A percentile compares a stretch with the other conserved stretches of the same genome.
phyloP scores from a whole-genome alignment of 2,797 vertebrate genomes.

The Molossus alvarezi region DNA sequence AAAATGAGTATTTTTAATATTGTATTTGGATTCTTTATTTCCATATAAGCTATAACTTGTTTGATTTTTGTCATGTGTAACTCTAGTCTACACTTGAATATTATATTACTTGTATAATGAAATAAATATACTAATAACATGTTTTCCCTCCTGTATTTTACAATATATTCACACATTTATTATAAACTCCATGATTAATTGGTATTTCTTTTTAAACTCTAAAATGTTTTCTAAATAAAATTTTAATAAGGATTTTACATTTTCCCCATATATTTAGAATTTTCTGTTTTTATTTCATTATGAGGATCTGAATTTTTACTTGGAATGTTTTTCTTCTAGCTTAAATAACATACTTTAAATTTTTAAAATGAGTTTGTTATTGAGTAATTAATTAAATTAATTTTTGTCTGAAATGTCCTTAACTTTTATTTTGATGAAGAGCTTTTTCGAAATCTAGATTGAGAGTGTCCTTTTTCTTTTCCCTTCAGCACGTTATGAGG shows the following conservation, averaged over 20 bases:
- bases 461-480: too few relatives aligned
- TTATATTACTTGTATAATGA: neutral
- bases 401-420: too few relatives aligned
- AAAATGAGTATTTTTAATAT: neutral
- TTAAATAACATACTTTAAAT: neutral
- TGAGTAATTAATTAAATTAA: too few relatives aligned
- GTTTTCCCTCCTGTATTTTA: neutral
- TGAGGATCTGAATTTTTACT: neutral
- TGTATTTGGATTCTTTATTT: neutral
- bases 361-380: too few relatives aligned
- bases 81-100: neutral
- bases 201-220: neutral
- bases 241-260: neutral
- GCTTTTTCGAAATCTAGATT: too few relatives aligned
- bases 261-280: neutral
- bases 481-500: too few relatives aligned
- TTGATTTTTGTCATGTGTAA: neutral
- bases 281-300: neutral
- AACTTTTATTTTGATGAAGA: too few relatives aligned
- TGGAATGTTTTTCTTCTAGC: neutral
- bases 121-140: too few relatives aligned
- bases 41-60: neutral
- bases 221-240: neutral
- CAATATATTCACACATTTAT: neutral
- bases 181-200: neutral